These are phyloP conservation scores for Phaonia tiefii DNA, from an alignment of 2,888 invertebrate genomes.

Conservation along the genomic window DNA sequence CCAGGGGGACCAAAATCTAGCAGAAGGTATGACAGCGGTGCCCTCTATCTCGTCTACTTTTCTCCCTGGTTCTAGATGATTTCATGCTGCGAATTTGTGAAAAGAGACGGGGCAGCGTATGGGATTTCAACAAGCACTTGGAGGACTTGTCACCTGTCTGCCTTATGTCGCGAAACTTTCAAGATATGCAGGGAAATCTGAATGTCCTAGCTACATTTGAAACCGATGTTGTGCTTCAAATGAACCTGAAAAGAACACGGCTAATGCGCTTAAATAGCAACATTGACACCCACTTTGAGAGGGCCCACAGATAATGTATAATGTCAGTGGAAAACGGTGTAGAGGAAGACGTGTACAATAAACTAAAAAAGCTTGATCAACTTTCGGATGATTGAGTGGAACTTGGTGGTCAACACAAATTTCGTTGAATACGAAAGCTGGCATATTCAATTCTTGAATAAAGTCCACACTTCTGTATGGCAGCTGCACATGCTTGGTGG, in stretches of 20 bases:
- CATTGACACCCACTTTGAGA: neutral
- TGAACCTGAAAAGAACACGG: neutral
- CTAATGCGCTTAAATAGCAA: neutral
- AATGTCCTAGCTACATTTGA: too few relatives aligned
- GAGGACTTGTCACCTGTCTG: neutral
- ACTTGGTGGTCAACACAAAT: neutral
- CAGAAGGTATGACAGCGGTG: too few relatives aligned
- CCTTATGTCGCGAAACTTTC: too few relatives aligned
- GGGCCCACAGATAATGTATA: neutral
- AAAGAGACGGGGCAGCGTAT: too few relatives aligned
- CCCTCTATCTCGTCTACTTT: too few relatives aligned
- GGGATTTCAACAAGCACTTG: neutral
- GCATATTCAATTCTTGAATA: neutral
- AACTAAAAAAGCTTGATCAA: neutral
- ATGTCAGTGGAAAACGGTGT: conserved; percentile 7
- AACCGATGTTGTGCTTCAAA: neutral
- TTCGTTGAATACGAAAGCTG: neutral
- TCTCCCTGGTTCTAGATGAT: too few relatives aligned
- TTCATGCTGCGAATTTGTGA: too few relatives aligned
- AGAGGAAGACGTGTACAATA: neutral
- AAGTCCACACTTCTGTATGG: neutral
- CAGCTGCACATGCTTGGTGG: too few relatives aligned
- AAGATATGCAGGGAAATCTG: too few relatives aligned
- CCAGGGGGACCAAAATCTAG: too few relatives aligned
- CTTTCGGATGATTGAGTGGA: neutral